Base-by-base conservation (phyloP, 2,797 vertebrate genomes). In the Anguilla pacifica region DNA sequence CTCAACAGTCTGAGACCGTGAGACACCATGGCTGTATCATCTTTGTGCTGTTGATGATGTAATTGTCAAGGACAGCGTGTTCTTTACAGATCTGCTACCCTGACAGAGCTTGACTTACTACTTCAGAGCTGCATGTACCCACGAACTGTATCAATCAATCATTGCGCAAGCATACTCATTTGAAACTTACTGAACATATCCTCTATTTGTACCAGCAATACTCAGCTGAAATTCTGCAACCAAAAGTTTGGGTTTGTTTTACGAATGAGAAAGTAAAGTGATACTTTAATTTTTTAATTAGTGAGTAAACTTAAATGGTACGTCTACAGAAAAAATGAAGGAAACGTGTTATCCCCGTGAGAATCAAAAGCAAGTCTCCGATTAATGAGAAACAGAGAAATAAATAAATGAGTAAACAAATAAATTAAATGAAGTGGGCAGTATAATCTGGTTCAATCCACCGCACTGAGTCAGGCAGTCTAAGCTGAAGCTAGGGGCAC, bases 401-500 rank as follows among this genome's bases (percentile, higher is more conserved):
- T 55, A 81, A 72, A 72, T 86, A 83, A 90, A 3, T 2, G 88
- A 43, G 11, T 35, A 74, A 74, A 74, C 43, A 46, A 46, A 46
- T 46, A 46, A 46, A 46, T 46, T 35, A 17, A 85, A 67, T 25
- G 15, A 64, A 81, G 81, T 55, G 86, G 49, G 17, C 46, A 61
- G 13, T 51, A 49, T 51, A 82, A 83, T 88, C 61, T 84, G 79
- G 74, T 83, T 51, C 10, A 83, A 46, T 91, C 90, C 70, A 79
- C 28, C 13, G 87, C 49, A n/a, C 88, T 86, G 89, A 89, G 57
- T 86, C 88, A 91, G 86, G 87, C 85, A 83, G 86, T 94, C 92
- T 92, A 93, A 90, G 90, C 89, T 89, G 83, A 81, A 2, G 93
- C 94, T 92, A 77, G 81, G 91, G 91, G 94, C 92, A 92, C 86